Percentiles rank a stretch among this genome's conserved stretches.
Conservation (phyloP, 1,140 invertebrate genomes). For the Olivierus martensii region DNA sequence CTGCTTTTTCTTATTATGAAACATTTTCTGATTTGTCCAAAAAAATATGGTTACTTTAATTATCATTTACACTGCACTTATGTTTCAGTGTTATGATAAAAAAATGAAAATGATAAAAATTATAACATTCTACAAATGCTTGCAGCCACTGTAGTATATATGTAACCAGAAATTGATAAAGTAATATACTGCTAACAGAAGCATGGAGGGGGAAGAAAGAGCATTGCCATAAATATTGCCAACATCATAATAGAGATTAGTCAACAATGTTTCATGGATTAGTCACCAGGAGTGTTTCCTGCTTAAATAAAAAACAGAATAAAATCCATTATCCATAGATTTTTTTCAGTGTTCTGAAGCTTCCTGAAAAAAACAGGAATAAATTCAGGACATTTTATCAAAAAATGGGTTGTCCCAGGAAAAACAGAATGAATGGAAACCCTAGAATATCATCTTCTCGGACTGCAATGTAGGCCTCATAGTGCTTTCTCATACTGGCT, state of each 20-base stretch:
- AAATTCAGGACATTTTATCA: conserved; percentile 35
- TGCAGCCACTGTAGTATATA: background rate
- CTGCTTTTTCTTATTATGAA: too few species aligned
- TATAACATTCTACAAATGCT: background rate
- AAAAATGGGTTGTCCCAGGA: background rate
- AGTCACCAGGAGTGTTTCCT: too few species aligned
- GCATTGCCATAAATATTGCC: background rate
- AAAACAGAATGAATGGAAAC: background rate
- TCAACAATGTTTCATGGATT: too few species aligned
- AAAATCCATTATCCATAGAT: background rate
- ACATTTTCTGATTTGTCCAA: too few species aligned
- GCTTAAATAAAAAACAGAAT: too few species aligned
- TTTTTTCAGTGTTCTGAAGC: conserved; percentile 10
- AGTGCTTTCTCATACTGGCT: too few species aligned
- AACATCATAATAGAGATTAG: background rate
- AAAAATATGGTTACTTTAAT: too few species aligned
- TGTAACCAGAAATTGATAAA: background rate
- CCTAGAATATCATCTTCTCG: too few species aligned
- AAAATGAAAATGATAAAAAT: background rate
- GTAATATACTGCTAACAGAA: too few species aligned
- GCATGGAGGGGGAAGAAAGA: too few species aligned
- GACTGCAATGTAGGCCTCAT: too few species aligned
- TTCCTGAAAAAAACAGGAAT: conserved; percentile 37
- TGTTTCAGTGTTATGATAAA: background rate
- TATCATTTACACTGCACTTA: background rate